A percentile compares a stretch with the other conserved stretches of the same genome.
Evolutionary conservation across 2,113 vertebrate genomes (phyloP).

Genomic region (Pollimyrus isidori): DNA sequence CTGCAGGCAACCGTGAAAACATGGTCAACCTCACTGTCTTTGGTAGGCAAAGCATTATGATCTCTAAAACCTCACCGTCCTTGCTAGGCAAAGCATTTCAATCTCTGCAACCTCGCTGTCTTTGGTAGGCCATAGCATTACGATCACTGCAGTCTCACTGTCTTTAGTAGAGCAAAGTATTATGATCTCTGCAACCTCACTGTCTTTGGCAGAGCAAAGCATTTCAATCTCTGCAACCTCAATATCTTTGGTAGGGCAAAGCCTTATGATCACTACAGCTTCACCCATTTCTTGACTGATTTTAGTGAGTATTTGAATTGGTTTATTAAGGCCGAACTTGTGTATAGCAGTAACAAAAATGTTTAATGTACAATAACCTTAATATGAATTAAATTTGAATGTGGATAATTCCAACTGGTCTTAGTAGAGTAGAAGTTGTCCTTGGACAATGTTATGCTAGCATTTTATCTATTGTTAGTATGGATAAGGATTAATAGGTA

Average conservation of each 20-base stretch:
- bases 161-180: neutral
- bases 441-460: neutral
- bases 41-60: neutral
- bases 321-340: neutral
- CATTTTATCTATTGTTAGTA: neutral
- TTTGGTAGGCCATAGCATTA: neutral
- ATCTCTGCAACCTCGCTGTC: constrained; percentile 42
- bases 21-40: constrained; percentile 85
- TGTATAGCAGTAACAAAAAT: neutral
- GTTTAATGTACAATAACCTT: neutral
- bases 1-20: constrained; percentile 84
- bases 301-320: neutral
- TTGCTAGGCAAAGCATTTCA: neutral
- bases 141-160: constrained; percentile 41
- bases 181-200: no score
- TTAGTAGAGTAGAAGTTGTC: neutral
- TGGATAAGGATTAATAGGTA: neutral
- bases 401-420: neutral
- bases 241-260: neutral
- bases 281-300: neutral
- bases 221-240: no score
- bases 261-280: no score
- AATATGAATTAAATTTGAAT: neutral
- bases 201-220: neutral
- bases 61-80: neutral